Evolutionary conservation across 2,797 vertebrate species (phyloP), one percentile per base, ranked within the genome.

Genomic region (Spinus olivaceus): DNA sequence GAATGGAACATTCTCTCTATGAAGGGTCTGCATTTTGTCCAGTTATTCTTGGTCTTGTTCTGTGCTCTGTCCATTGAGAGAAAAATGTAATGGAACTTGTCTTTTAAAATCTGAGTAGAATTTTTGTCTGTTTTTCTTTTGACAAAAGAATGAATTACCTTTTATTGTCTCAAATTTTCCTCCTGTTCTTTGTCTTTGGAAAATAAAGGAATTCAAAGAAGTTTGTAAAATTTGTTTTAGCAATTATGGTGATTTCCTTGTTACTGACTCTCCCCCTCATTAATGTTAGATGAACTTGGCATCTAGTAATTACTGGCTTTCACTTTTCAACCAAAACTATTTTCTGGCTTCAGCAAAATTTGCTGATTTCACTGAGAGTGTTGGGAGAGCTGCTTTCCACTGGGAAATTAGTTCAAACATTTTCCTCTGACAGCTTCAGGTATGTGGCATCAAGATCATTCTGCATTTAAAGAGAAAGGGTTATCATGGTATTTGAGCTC

Each of bases 271-370:
- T 35, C 35, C 49, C 21, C 25, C 41, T 95, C 72, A 63, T 95
- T 96, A 90, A 92, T 57, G 50, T 94, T 93, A 67, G 54, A 90
- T 93, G 78, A 91, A 93, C 84, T 95, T 94, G 87, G 78, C 87
- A 95, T 92, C 50, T 77, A 32, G 49, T 92, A 92, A 96, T 94
- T 96, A 91, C 65, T 81, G 64, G 35, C 33, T 90, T 83, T 90
- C 2, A 5, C 27, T 97, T 96, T 93, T 64, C 74, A 95, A 76
- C 90, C 92, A 89, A 53, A 90, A 53, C 53, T 81, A 37, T 60
- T 72, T 88, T 81, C 64, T 91, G 65, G 70, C 81, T 94, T 35
- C 51, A 74, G 88, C 32, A 63, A 76, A 95, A 95, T 28, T 74
- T 88, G 70, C 74, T 88, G 87, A 92, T 96, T 93, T 64, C 30